Base-by-base conservation (phyloP, 2,888 invertebrate genomes). In the Idaea straminata region DNA sequence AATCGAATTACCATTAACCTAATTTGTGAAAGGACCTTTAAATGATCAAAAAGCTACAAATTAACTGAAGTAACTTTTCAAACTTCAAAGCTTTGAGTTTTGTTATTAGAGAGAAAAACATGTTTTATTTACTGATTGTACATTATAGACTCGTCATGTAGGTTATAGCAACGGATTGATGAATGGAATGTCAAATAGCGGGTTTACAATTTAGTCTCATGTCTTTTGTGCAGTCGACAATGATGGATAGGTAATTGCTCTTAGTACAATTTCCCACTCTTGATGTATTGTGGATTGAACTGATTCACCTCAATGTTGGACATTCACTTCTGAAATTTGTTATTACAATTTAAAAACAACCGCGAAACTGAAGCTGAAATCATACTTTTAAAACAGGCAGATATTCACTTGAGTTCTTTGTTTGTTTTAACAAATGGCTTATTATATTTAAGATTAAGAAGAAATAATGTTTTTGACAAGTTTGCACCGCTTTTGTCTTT, bases 131-230 rank as follows among this genome's bases (percentile, higher is more conserved):
- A 47, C 10, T 47, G 47, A 47, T 7, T 13, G 47, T 4, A 47
- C 3, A 47, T 47, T 6, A 13, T 25, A 25, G 25, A 25, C 25
- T 25, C 25, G 25, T 25, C 25, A 25, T 47, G 47, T 10, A 7
- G 7, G 13, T 13, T 47, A 47, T 13, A 13, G 13, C 10, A 4
- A 47, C 47, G 74, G 69, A 79, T 80, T 81, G 81, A 85, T 79
- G 73, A 77, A 84, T 82, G 76, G 79, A 80, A 77, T 68, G 75
- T 77, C 78, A 78, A 76, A 72, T 68, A 69, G 64, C 72, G 73
- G 7, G 65, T 75, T 64, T 71, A 71, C 69, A 70, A 74, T 76
- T 74, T 72, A 74, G 72, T 69, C 70, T 67, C 62, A 68, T 65
- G 66, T 68, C 67, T 66, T 75, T 74, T 76, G 72, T 73, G 67